Evolutionary conservation across 2,113 vertebrate genomes (phyloP), one percentile per base, ranked within the genome.

Genomic region (Embiotoca jacksoni): DNA sequence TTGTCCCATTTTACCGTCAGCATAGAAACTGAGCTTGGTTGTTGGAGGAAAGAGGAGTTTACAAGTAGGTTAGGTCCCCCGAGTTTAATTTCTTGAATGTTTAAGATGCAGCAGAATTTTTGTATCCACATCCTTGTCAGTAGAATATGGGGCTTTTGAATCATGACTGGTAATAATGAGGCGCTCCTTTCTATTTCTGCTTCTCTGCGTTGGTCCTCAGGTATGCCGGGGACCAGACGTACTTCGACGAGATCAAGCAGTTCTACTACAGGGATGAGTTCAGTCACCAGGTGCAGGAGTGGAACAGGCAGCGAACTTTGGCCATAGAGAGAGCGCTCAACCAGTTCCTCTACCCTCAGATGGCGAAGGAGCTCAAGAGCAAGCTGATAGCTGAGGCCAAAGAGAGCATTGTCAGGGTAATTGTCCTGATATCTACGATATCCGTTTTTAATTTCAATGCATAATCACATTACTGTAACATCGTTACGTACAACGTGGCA

Each of bases 231-330:
- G 98, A 99, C 89, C 97, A 99, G 92, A 98, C 97, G 0, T 99
- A 99, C 82, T 99, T 98, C 84, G 98, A 99, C 67, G 98, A 99
- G 88, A 99, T 99, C 90, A 99, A 99, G 78, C 98, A 99, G 85
- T 99, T 99, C 91, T 99, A 99, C 88, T 99, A 99, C 87, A 96
- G 98, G 59, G 98, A 99, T 44, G 98, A 99, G 92, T 99, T 99
- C 95, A 99, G 98, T 87, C 98, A 99, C 91, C 98, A 99, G 84
- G 98, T 99, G 72, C 98, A 99, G 74, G 98, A 99, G 86, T 99
- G 98, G 98, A 99, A 99, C 85, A 95, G 97, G 35, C 98, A 99
- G 90, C 95, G 98, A 59, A 99, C 96, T 0, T 91, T 98, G 91
- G 98, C 98, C 85, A 99, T 99, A 0, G 98, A 99, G 81, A 92